Evolutionary conservation across 2,113 vertebrate genomes (phyloP).

Genomic region (Castor canadensis): DNA sequence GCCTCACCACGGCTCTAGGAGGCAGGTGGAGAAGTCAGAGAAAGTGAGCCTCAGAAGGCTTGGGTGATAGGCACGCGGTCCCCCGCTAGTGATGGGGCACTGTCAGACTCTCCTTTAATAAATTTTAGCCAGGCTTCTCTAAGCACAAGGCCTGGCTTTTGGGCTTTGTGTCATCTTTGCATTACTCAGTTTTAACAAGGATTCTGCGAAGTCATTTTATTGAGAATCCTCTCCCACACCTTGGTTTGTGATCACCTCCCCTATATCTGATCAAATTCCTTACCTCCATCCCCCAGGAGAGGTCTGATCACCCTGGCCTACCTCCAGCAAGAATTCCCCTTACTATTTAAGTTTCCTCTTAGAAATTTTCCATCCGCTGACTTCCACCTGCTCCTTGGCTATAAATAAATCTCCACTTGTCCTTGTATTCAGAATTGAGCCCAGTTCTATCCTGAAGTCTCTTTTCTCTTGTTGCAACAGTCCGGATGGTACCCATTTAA

Average conservation of each 20-base stretch:
- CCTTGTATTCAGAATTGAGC: background rate
- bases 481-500: background rate
- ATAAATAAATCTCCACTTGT: background rate
- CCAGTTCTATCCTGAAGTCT: background rate
- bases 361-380: background rate
- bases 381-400: background rate
- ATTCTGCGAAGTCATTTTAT: background rate
- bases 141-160: background rate
- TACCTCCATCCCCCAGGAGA: background rate
- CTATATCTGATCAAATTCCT: background rate
- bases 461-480: background rate
- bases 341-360: background rate
- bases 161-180: background rate
- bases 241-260: background rate
- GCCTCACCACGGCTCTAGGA: background rate
- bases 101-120: background rate
- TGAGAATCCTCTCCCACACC: background rate
- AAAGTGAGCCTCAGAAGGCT: background rate
- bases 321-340: background rate
- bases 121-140: background rate
- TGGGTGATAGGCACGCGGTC: background rate
- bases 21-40: background rate
- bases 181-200: background rate
- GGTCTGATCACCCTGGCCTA: background rate
- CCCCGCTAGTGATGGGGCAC: background rate